phyloP scores from a whole-genome alignment of 1,140 invertebrate genomes.

The Tribolium castaneum region DNA sequence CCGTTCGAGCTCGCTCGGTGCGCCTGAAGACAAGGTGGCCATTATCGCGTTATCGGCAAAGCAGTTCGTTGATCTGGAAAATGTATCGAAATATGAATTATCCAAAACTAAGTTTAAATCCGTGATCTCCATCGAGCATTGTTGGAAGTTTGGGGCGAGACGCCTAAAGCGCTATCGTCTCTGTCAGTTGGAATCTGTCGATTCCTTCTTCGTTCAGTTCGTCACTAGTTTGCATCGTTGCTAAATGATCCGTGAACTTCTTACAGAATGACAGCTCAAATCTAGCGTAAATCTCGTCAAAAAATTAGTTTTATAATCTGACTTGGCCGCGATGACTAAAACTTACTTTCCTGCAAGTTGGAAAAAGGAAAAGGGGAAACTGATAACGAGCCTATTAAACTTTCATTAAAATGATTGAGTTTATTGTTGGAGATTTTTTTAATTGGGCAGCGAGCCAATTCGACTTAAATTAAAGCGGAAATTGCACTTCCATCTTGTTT shows the following conservation, averaged over 20 bases:
- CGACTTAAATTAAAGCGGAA: constrained; percentile 4
- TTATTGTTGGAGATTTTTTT: constrained; percentile 23
- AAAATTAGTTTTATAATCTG: constrained; percentile 33
- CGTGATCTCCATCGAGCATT: constrained; percentile 26
- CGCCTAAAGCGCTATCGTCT: constrained; percentile 17
- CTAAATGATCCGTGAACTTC: constrained; percentile 18
- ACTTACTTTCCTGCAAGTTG: not conserved
- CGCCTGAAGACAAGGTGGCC: not conserved
- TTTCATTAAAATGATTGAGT: constrained; percentile 24
- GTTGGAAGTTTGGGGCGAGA: constrained; percentile 26
- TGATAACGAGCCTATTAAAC: constrained; percentile 16
- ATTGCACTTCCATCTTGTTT: constrained; percentile 16
- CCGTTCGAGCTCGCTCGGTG: not conserved
- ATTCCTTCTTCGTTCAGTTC: constrained; percentile 25
- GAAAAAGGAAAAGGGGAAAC: not conserved
- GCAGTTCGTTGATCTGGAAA: constrained; percentile 21
- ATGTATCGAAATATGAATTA: constrained; percentile 33
- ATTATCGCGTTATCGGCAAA: constrained; percentile 8
- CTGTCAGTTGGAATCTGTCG: constrained; percentile 24
- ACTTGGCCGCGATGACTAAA: not conserved
- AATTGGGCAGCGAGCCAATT: not conserved
- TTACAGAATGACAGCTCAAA: constrained; percentile 28
- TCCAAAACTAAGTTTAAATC: constrained; percentile 34
- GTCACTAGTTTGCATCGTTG: constrained; percentile 24
- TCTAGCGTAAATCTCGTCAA: constrained; percentile 33